Conservation (phyloP, 2,888 invertebrate species). For the Pseudococcus jackbeardsleyi region DNA sequence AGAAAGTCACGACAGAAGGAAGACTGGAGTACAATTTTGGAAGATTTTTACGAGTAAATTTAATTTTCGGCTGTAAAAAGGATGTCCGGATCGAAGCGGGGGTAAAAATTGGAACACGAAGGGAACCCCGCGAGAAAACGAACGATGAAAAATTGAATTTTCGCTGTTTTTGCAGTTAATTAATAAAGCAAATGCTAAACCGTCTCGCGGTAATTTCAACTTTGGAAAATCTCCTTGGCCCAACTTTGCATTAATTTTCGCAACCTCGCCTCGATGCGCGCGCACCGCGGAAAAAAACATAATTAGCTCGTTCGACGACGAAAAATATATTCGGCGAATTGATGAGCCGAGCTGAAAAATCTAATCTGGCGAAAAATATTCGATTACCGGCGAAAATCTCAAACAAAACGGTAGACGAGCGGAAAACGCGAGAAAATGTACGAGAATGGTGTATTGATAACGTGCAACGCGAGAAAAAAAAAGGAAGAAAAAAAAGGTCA, state of each 20-base stretch:
- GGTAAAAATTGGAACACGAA: background rate
- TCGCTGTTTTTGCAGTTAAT: background rate
- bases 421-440: background rate
- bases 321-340: background rate
- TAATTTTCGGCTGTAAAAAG: background rate
- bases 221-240: background rate
- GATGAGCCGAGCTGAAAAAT: background rate
- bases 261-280: background rate
- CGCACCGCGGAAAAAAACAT: background rate
- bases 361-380: constrained; percentile 18
- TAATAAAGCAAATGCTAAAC: background rate
- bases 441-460: constrained; percentile 23
- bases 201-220: background rate
- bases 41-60: background rate
- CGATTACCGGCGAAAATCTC: background rate
- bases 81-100: background rate
- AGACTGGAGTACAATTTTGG: background rate
- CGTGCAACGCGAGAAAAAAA: background rate
- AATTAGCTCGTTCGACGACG: background rate
- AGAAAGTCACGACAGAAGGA: background rate
- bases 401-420: background rate
- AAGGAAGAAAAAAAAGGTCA: background rate
- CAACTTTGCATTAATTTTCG: background rate
- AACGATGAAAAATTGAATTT: constrained; percentile 26
- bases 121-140: background rate